Evolutionary conservation across 1,140 invertebrate genomes (phyloP), one percentile per base, ranked within the genome.

Genomic region (Cydia splendana): DNA sequence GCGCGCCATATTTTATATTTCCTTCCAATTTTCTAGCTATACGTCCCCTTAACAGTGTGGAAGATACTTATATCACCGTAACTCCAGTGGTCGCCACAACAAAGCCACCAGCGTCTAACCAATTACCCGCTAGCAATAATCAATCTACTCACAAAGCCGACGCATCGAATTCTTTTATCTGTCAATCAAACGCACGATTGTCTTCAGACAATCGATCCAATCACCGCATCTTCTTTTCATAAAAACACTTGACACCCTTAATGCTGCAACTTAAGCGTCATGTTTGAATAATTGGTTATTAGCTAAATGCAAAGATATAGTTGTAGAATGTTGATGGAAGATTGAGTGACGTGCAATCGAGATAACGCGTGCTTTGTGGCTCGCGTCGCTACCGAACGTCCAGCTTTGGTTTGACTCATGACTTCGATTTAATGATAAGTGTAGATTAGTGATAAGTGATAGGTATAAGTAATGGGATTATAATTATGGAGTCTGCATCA

Each of bases 161-260:
- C 82, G 81, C 85, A 84, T 85, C 84, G 86, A 87, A 84, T 90
- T 89, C 88, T 90, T 90, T 88, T 89, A 88, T 89, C 84, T 82
- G 87, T 88, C 88, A 90, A 86, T 91, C 87, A 91, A 88, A 89
- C 76, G 81, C 79, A 84, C 83, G 87, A 89, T 89, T 89, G 84
- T 86, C 82, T 71, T 71, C 67, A 12, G 30, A 38, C 67, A 38
- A 71, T 80, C 80, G 86, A 88, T 85, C 82, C 81, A 82, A 85
- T 87, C 81, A 82, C 79, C 77, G 51, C n/a, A 53, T 18, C 15
- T 81, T 67, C 18, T 65, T 62, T 18, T 78, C 84, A 73, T 30
- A 42, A 15, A 53, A 51, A 9, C 1, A 48, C 10, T 18, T 0
- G 10, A 24, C 76, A 7, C 18, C 67, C 69, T n/a, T 67, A 74